phyloP scores from a whole-genome alignment of 2,888 invertebrate species.

The Pristionchus maxplancki region DNA sequence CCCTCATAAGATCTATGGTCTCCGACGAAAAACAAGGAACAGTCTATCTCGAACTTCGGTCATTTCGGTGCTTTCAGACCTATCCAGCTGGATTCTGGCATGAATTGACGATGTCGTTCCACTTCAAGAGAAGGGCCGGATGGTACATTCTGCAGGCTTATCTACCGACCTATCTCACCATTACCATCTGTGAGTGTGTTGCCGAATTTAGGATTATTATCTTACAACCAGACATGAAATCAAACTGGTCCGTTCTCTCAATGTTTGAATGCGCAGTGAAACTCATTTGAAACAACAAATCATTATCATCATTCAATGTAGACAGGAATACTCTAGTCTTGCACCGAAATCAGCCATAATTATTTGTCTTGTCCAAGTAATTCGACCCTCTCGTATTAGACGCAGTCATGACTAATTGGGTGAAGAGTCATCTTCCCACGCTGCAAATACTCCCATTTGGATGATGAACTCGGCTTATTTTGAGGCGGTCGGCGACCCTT shows the following conservation, averaged over 20 bases:
- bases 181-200: slow-evolving; percentile 77
- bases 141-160: slow-evolving; percentile 78
- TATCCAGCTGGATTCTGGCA: slow-evolving; percentile 78
- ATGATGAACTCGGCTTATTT: background rate
- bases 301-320: no score
- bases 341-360: background rate
- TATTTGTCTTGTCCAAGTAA: background rate
- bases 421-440: background rate
- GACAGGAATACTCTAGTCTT: background rate
- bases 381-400: background rate
- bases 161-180: slow-evolving; percentile 76
- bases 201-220: no score
- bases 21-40: background rate
- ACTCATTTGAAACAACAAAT: no score
- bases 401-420: slow-evolving; percentile 11
- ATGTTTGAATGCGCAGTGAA: no score
- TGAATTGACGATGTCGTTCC: slow-evolving; percentile 76
- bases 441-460: background rate
- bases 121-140: slow-evolving; percentile 75
- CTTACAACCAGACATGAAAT: no score
- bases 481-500: background rate
- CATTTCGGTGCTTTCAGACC: slow-evolving; percentile 58
- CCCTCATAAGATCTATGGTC: background rate
- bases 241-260: no score
- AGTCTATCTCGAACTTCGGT: background rate